A percentile compares a stretch with the other conserved stretches of the same genome.
These are phyloP conservation scores for Anguilla marmorata DNA, from an alignment of 2,797 vertebrate genomes.

Conservation along the genomic window DNA sequence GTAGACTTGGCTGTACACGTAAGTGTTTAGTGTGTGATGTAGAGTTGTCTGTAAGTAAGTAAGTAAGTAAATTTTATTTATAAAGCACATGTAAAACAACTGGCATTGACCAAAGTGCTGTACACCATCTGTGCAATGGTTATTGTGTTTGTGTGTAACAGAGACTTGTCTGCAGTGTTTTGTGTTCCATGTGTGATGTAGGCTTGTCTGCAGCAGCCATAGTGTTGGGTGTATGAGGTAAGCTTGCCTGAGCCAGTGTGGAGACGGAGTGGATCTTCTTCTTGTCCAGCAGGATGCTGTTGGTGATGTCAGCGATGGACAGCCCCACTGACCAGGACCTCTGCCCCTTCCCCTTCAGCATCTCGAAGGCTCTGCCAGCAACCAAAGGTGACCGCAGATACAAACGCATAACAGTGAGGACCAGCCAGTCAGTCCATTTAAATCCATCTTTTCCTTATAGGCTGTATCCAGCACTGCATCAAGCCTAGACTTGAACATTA, in stretches of 20 bases:
- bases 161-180: neutral
- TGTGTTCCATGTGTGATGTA: neutral
- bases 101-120: no score
- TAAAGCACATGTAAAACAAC: neutral
- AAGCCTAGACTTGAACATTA: neutral
- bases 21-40: neutral
- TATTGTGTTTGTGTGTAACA: no score
- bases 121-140: no score
- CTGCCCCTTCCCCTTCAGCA: slow-evolving; percentile 85
- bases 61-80: no score
- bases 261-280: slow-evolving; percentile 89
- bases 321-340: slow-evolving; percentile 91
- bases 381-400: neutral
- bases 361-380: slow-evolving; percentile 79
- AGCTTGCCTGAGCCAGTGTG: slow-evolving; percentile 85
- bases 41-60: neutral
- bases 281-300: slow-evolving; percentile 83
- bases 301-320: slow-evolving; percentile 87
- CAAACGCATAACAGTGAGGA: neutral
- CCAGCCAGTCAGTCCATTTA: neutral
- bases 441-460: neutral
- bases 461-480: neutral
- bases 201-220: neutral
- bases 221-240: neutral
- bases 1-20: neutral